Evolutionary conservation across 2,888 invertebrate genomes (phyloP).

Genomic region (Ypsolopha scabrella): DNA sequence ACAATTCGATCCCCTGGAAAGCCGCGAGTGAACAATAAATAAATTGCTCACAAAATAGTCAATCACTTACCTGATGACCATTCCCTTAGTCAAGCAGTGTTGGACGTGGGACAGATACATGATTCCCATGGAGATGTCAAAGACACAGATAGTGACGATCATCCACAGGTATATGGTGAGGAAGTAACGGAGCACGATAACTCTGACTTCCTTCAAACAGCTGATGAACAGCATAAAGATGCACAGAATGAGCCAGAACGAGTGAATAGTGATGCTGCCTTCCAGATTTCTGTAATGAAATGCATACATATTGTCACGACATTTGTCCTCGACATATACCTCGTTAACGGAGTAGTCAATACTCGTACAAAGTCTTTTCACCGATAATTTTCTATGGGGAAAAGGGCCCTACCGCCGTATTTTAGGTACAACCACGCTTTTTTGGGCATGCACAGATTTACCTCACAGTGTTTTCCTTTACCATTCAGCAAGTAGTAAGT

Average conservation of each 20-base stretch:
- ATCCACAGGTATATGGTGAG: constrained; percentile 25
- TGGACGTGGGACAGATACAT: constrained; percentile 47
- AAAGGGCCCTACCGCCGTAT: too few relatives aligned
- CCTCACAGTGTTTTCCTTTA: too few relatives aligned
- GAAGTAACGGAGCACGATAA: constrained; percentile 3
- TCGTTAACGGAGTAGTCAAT: too few relatives aligned
- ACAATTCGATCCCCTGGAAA: too few relatives aligned
- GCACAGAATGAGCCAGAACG: constrained; percentile 29
- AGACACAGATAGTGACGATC: constrained; percentile 23
- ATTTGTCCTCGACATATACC: constrained; percentile 7
- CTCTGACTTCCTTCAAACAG: constrained; percentile 17
- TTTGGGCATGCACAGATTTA: too few relatives aligned
- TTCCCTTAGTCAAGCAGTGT: constrained; percentile 43
- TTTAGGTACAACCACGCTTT: too few relatives aligned
- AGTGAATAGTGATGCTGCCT: constrained; percentile 29
- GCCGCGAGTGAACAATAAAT: too few relatives aligned
- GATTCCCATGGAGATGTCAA: constrained; percentile 47
- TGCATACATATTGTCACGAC: constrained; percentile 1
- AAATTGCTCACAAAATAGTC: background rate
- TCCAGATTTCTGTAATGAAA: constrained; percentile 32
- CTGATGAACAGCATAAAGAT: constrained; percentile 14
- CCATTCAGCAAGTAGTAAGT: too few relatives aligned
- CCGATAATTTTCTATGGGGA: too few relatives aligned
- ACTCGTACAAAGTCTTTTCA: too few relatives aligned
- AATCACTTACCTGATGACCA: constrained; percentile 29